A percentile compares a stretch with the other conserved stretches of the same genome.
Evolutionary conservation across 2,888 invertebrate genomes (phyloP).

Genomic region (Dicyrtomina minuta): DNA sequence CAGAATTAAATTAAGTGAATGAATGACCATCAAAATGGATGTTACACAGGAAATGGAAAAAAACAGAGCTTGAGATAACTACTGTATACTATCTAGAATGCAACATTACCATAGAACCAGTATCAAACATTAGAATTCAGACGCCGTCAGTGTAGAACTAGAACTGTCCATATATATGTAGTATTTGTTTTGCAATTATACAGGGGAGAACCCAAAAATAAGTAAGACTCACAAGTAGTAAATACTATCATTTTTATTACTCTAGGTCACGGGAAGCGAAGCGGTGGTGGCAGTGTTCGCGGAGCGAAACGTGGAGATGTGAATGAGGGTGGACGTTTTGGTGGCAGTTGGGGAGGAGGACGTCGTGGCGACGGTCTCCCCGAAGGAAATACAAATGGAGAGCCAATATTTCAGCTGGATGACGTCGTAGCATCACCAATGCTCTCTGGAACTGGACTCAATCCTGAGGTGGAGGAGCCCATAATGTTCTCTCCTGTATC

Average conservation of each 20-base stretch:
- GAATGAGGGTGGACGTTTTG: not conserved
- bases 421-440: not conserved
- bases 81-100: no score
- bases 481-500: not conserved
- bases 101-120: no score
- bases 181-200: no score
- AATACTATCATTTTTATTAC: constrained; percentile 19
- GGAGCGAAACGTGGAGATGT: not conserved
- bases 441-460: not conserved
- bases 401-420: not conserved
- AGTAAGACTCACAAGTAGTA: no score
- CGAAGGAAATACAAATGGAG: not conserved
- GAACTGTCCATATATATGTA: no score
- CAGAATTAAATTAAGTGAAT: no score
- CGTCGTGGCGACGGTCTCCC: not conserved
- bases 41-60: no score
- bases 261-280: constrained; percentile 46
- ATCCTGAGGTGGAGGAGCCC: not conserved
- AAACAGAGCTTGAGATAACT: no score
- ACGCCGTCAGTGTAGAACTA: no score
- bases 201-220: no score
- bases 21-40: no score
- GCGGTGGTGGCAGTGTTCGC: constrained; percentile 22
- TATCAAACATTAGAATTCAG: no score
- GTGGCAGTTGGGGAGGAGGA: not conserved